Conservation (phyloP, 2,113 vertebrate genomes). For the Rhinoptilus africanus region DNA sequence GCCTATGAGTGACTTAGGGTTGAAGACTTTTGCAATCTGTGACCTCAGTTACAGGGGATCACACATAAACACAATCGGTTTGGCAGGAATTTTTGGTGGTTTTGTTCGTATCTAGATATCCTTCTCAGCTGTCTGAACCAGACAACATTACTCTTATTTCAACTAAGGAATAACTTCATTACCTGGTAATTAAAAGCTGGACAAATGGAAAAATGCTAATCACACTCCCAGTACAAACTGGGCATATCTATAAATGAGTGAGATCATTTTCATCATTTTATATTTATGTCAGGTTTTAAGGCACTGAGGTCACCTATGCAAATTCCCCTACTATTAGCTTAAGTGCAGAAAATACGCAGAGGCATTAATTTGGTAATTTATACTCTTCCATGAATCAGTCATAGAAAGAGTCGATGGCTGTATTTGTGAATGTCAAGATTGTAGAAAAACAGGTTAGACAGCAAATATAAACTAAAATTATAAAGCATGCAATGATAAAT, state of each 20-base stretch:
- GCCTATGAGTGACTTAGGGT: background rate
- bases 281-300: background rate
- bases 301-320: background rate
- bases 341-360: background rate
- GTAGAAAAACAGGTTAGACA: background rate
- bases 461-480: background rate
- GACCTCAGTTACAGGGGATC: no score
- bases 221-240: fast-evolving
- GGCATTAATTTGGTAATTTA: background rate
- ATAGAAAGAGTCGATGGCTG: background rate
- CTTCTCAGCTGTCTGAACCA: background rate
- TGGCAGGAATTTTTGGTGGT: background rate
- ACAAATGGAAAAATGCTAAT: background rate
- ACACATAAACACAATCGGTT: fast-evolving
- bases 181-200: background rate
- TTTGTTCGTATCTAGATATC: background rate
- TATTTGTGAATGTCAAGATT: background rate
- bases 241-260: background rate
- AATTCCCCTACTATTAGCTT: background rate
- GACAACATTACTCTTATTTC: background rate
- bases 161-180: background rate
- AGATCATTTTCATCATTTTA: background rate
- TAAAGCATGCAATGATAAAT: background rate
- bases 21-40: background rate
- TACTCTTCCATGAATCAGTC: background rate